Conservation (phyloP, 2,888 invertebrate species). For the Strigamia transsilvanica region DNA sequence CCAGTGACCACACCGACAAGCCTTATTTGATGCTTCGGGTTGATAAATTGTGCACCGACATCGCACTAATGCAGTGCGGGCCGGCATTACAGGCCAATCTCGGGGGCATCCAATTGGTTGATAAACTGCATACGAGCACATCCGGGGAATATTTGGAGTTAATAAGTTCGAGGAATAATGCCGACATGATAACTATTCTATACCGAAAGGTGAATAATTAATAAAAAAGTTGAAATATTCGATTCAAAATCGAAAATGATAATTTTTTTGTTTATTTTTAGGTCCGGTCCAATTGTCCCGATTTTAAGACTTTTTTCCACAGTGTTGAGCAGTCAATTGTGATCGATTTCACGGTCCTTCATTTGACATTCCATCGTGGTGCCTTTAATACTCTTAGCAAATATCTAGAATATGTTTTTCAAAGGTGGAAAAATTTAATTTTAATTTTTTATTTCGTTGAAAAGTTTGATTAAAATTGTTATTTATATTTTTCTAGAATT, state of each 20-base stretch:
- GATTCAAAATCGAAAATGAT: too few relatives aligned
- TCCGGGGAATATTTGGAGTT: slow-evolving; percentile 81
- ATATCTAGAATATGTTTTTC: slow-evolving; percentile 72
- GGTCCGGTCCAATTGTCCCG: slow-evolving; percentile 83
- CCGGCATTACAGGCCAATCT: slow-evolving; percentile 78
- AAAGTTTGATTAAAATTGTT: slow-evolving; percentile 50
- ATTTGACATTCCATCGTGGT: slow-evolving; percentile 76
- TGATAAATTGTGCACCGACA: slow-evolving; percentile 74
- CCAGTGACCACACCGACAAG: slow-evolving; percentile 73
- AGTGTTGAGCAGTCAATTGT: slow-evolving; percentile 81
- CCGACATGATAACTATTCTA: slow-evolving; percentile 75
- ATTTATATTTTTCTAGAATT: slow-evolving; percentile 38
- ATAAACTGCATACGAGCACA: slow-evolving; percentile 77
- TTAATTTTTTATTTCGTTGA: slow-evolving; percentile 57
- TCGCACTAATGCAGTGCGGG: slow-evolving; percentile 80
- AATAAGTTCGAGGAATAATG: slow-evolving; percentile 58
- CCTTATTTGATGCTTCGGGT: slow-evolving; percentile 79
- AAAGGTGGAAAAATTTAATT: slow-evolving; percentile 62
- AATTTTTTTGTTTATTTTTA: slow-evolving; percentile 61
- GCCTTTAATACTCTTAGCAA: slow-evolving; percentile 76
- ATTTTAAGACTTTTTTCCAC: slow-evolving; percentile 81
- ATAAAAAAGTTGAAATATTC: neutral
- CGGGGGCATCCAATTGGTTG: slow-evolving; percentile 73
- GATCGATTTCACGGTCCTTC: slow-evolving; percentile 72
- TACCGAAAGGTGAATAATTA: slow-evolving; percentile 74